These are phyloP conservation scores for Phyllotis vaccarum DNA, from an alignment of 2,797 vertebrate species.

Conservation along the genomic window DNA sequence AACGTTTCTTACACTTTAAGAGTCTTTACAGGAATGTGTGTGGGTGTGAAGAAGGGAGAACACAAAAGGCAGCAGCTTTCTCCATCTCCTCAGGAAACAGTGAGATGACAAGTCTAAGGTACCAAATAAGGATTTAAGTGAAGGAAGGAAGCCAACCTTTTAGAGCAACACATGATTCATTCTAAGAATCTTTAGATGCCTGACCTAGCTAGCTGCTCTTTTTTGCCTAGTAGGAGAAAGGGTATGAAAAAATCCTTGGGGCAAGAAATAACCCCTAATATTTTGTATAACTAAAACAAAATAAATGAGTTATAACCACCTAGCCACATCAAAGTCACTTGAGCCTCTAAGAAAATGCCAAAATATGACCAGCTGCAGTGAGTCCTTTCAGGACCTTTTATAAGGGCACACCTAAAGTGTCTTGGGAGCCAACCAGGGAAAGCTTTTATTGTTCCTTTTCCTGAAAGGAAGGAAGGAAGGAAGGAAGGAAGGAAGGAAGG, in stretches of 20 bases:
- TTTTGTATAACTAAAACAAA: background rate
- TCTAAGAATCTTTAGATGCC: background rate
- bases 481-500: background rate
- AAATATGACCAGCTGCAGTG: background rate
- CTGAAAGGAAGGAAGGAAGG: background rate
- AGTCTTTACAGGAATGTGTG: background rate
- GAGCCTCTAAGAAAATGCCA: background rate
- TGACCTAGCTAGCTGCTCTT: constrained; percentile 2
- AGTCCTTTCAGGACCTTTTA: background rate
- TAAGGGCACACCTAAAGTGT: background rate
- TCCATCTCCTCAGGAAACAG: background rate
- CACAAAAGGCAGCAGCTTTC: background rate
- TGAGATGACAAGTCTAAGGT: background rate
- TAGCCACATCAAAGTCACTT: background rate
- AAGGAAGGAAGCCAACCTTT: background rate
- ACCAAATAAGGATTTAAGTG: background rate
- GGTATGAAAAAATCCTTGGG: background rate
- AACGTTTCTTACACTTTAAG: background rate
- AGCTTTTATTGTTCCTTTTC: background rate
- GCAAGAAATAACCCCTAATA: background rate
- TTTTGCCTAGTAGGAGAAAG: background rate
- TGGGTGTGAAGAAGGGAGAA: no score
- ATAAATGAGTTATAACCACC: background rate
- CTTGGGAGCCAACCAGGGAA: background rate
- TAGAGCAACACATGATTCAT: background rate